These are phyloP conservation scores for Plebejus argus DNA, from an alignment of 2,888 invertebrate genomes.

Conservation along the genomic window DNA sequence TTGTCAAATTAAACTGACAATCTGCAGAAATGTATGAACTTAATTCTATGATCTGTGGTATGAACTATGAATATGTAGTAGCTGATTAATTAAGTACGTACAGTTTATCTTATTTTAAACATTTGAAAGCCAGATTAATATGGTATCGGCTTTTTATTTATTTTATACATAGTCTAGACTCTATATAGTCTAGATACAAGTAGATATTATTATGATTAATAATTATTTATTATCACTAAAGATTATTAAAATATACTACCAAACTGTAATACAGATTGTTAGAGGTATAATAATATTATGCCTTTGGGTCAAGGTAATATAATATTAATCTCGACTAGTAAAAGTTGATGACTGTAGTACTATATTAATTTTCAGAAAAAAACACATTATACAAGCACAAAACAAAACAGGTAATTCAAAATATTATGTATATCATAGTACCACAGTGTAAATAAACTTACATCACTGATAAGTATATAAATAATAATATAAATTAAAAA, in stretches of 20 bases:
- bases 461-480: neutral
- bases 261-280: neutral
- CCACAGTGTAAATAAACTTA: too few relatives aligned
- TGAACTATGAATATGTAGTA: too few relatives aligned
- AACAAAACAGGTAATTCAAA: neutral
- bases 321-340: neutral
- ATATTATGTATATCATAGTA: neutral
- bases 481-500: neutral
- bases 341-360: neutral
- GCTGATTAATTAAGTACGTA: neutral
- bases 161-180: neutral
- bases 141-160: neutral
- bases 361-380: too few relatives aligned
- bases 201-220: too few relatives aligned
- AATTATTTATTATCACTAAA: too few relatives aligned
- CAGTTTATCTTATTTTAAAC: neutral
- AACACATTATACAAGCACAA: too few relatives aligned
- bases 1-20: too few relatives aligned
- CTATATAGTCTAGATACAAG: too few relatives aligned
- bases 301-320: neutral
- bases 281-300: neutral
- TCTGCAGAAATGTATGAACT: too few relatives aligned
- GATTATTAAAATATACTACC: too few relatives aligned
- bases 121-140: neutral
- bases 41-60: too few relatives aligned